Base-by-base conservation (phyloP, 2,113 vertebrate species). In the Nannobrachium achirus region DNA sequence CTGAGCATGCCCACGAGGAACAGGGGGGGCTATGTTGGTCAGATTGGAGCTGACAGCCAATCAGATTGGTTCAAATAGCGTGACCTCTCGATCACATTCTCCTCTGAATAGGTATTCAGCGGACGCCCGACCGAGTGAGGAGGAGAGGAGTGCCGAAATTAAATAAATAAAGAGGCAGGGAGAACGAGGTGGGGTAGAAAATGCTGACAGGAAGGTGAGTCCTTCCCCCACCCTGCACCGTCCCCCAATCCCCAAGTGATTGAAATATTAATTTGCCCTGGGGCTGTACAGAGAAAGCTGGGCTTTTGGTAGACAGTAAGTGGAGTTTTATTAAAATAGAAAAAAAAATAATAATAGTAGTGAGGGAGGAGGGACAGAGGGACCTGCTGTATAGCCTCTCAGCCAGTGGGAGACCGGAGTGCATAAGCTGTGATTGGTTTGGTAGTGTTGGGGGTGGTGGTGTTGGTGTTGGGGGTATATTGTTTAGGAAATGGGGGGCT, bases 191-290 rank as follows among this genome's bases (percentile, higher is more conserved):
- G 67, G 62, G 64, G 74, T 75, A 84, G 57, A 75, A 75, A 89
- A 81, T 63, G 92, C 94, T 96, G 95, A 95, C 91, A 90, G 91
- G 86, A 93, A 88, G 86, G 69, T 84, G 92, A 89, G 88, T 85
- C 18, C 69, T 86, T 91, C 76, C 77, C 78, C 82, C 89, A 85
- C 90, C 82, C 76, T 67, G 83, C 91, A 85, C 73, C 86, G 82
- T 77, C 88, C 91, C 87, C 73, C 77, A 83, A 91, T 92, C 92
- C 95, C 91, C 94, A 89, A 91, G 94, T 94, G 96, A 94, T 87
- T 96, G 89, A 97, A 97, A 97, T 98, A 96, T 97, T 96, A 96
- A 96, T 96, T 93, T 95, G 89, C 92, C 96, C 96, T 86, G 86
- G 61, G 93, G 96, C 95, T 76, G 91, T 88, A 88, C 83, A 88